Conservation (phyloP, 2,888 invertebrate species). For the Pandemis cinnamomeana region DNA sequence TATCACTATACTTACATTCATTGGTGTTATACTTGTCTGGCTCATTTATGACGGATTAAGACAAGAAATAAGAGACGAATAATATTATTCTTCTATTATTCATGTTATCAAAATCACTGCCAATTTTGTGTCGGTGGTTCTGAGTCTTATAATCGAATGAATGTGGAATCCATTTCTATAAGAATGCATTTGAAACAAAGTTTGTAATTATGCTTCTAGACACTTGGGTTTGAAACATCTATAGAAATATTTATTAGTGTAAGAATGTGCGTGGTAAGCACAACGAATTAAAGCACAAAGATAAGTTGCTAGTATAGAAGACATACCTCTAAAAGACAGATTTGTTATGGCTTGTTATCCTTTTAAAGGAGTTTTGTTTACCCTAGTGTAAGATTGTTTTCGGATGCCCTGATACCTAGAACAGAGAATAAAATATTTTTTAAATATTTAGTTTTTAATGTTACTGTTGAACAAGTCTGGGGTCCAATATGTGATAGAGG, state of each 20-base stretch:
- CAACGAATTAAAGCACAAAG: slow-evolving; percentile 72
- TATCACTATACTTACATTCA: neutral
- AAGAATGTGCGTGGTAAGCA: slow-evolving; percentile 61
- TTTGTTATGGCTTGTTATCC: slow-evolving; percentile 81
- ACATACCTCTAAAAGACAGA: slow-evolving; percentile 77
- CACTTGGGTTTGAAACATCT: slow-evolving; percentile 55
- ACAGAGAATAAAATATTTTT: slow-evolving; percentile 75
- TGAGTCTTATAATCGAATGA: neutral
- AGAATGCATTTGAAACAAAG: neutral
- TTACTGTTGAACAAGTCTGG: slow-evolving; percentile 74
- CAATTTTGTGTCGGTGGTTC: slow-evolving; percentile 10
- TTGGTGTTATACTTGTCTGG: neutral
- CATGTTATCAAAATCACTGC: slow-evolving; percentile 2
- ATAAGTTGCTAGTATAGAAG: slow-evolving; percentile 71
- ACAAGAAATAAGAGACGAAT: neutral
- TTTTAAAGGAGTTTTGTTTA: slow-evolving; percentile 77
- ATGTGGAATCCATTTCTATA: neutral
- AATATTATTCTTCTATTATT: neutral
- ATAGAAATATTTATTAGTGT: slow-evolving; percentile 51
- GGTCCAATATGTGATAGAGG: slow-evolving; percentile 74
- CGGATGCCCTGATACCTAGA: slow-evolving; percentile 63
- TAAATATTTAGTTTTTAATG: slow-evolving; percentile 74
- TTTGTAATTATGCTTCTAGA: neutral
- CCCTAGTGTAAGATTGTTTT: slow-evolving; percentile 71
- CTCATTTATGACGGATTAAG: neutral